phyloP scores from a whole-genome alignment of 92 coral and sea anemone genomes.

The Isaurus tuberculatus region DNA sequence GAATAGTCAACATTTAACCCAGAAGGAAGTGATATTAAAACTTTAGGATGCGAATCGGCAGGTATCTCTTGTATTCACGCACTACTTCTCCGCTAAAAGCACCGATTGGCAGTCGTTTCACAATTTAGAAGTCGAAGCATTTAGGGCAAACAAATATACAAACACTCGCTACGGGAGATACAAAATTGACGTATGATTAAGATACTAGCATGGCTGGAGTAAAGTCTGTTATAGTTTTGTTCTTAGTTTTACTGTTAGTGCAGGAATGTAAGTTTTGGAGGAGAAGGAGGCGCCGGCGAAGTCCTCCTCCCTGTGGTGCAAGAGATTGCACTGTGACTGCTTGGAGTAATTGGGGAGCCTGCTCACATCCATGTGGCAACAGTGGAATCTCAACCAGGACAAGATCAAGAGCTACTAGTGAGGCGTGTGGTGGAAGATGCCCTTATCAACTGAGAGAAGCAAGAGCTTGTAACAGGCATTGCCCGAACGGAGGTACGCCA shows the following conservation, averaged over 20 bases:
- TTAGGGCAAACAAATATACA: too few species aligned
- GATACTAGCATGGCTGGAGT: neutral
- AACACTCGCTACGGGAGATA: neutral
- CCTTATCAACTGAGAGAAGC: constrained; percentile 61
- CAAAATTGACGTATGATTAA: neutral
- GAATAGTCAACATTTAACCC: neutral
- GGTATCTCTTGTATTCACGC: neutral
- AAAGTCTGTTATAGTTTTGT: constrained; percentile 20
- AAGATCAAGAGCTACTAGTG: constrained; percentile 43
- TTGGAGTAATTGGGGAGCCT: constrained; percentile 76
- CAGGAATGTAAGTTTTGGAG: constrained; percentile 42
- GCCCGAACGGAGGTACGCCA: constrained; percentile 73
- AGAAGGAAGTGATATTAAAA: constrained; percentile 1
- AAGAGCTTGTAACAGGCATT: constrained; percentile 66
- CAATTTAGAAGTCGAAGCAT: too few species aligned
- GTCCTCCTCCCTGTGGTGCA: constrained; percentile 69
- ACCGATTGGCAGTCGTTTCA: too few species aligned
- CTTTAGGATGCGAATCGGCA: neutral
- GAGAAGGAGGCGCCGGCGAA: constrained; percentile 62
- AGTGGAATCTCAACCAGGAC: constrained; percentile 71
- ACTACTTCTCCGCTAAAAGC: neutral
- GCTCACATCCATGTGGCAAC: constrained; percentile 71
- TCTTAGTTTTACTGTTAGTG: constrained; percentile 27
- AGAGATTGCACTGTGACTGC: constrained; percentile 68
- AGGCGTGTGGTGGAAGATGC: constrained; percentile 74